Evolutionary conservation across 2,113 vertebrate genomes (phyloP).

Genomic region (Burhinus oedicnemus): DNA sequence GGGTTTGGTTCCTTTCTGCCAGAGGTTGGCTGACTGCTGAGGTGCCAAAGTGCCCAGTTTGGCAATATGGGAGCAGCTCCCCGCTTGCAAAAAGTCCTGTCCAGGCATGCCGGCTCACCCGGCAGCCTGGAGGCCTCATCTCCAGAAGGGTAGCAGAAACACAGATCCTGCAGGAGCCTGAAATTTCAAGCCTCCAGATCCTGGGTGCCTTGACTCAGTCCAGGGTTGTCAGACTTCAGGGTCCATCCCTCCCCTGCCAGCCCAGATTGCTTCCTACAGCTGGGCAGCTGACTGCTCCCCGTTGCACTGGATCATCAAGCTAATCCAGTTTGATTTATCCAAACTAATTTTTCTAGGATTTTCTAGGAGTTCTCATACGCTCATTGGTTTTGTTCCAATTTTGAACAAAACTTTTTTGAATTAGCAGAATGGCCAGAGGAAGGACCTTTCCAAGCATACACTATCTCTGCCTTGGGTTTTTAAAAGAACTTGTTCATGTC

Average conservation of each 20-base stretch:
- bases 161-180: background rate
- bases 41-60: background rate
- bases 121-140: background rate
- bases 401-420: background rate
- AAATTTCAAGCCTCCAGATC: background rate
- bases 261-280: background rate
- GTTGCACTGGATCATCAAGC: background rate
- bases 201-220: background rate
- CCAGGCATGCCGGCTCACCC: background rate
- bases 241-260: background rate
- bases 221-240: background rate
- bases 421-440: background rate
- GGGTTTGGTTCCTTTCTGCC: background rate
- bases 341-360: background rate
- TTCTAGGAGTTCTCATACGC: background rate
- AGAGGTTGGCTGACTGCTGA: background rate
- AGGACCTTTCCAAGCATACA: background rate
- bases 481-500: background rate
- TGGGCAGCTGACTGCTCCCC: background rate
- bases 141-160: background rate
- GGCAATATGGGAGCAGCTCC: background rate
- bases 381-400: background rate
- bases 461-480: background rate
- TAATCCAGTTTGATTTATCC: background rate
- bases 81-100: background rate